Evolutionary conservation across 37 sponge, comb jelly and placozoan species (phyloP).

Genomic region (Halisarca cf. caerulea): DNA sequence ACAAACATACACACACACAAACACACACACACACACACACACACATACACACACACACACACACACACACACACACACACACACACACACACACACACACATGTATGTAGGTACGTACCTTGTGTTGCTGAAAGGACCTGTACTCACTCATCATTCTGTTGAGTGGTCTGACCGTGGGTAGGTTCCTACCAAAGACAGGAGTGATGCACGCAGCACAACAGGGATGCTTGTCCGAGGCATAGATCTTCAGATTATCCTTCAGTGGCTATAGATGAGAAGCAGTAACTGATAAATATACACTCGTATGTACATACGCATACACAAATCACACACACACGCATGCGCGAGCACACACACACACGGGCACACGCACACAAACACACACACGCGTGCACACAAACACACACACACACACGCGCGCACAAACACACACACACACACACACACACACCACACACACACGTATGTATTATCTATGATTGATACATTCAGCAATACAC

Average conservation of each 20-base stretch:
- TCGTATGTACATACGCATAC: neutral
- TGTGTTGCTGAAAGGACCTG: conserved; percentile 6
- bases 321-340: neutral
- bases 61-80: neutral
- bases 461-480: too few species aligned
- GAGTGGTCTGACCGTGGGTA: neutral
- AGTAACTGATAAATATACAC: neutral
- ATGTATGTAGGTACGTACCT: too few species aligned
- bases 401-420: neutral
- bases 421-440: neutral
- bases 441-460: neutral
- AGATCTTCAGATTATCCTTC: conserved; percentile 23
- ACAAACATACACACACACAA: neutral
- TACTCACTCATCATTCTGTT: conserved; percentile 1
- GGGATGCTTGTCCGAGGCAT: conserved; percentile 13
- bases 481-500: too few species aligned
- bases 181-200: neutral
- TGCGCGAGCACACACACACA: too few species aligned
- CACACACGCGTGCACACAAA: neutral
- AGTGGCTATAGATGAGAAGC: neutral
- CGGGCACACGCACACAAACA: too few species aligned
- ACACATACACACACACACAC: neutral
- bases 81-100: neutral
- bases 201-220: conserved; percentile 7
- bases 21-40: neutral